These are phyloP conservation scores for Acleris holmiana DNA, from an alignment of 2,888 invertebrate genomes.

Conservation along the genomic window DNA sequence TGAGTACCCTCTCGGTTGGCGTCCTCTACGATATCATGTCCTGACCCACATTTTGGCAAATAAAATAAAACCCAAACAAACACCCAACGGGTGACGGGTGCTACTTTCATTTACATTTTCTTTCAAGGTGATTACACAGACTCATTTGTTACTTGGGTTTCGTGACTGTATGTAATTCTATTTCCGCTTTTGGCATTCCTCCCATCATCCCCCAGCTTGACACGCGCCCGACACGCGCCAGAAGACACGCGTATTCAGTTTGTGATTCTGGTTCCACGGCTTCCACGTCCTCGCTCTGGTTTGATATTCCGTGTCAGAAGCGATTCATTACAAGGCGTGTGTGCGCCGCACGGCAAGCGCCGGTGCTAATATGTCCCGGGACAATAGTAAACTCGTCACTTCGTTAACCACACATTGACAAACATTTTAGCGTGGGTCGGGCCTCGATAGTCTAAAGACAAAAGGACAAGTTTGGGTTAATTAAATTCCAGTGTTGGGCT, in stretches of 20 bases:
- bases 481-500: slow-evolving; percentile 74
- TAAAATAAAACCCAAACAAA: slow-evolving; percentile 27
- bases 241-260: slow-evolving; percentile 31
- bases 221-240: slow-evolving; percentile 47
- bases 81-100: slow-evolving; percentile 20
- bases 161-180: slow-evolving; percentile 46
- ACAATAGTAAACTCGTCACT: slow-evolving; percentile 44
- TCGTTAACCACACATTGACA: slow-evolving; percentile 56
- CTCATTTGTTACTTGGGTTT: slow-evolving; percentile 42
- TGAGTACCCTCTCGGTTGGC: not conserved
- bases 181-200: slow-evolving; percentile 49
- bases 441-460: slow-evolving; percentile 52
- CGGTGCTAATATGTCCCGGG: slow-evolving; percentile 28
- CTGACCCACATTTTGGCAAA: slow-evolving; percentile 4
- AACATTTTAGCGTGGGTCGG: slow-evolving; percentile 54
- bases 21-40: not conserved
- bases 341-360: not conserved
- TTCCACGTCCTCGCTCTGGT: slow-evolving; percentile 24
- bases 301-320: slow-evolving; percentile 34
- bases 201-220: slow-evolving; percentile 44
- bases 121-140: slow-evolving; percentile 36
- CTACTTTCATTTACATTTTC: slow-evolving; percentile 37
- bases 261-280: slow-evolving; percentile 22
- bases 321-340: slow-evolving; percentile 24
- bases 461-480: slow-evolving; percentile 76